A percentile compares a stretch with the other conserved stretches of the same genome.
phyloP scores from a whole-genome alignment of 2,113 vertebrate species.

The Arenaria interpres region DNA sequence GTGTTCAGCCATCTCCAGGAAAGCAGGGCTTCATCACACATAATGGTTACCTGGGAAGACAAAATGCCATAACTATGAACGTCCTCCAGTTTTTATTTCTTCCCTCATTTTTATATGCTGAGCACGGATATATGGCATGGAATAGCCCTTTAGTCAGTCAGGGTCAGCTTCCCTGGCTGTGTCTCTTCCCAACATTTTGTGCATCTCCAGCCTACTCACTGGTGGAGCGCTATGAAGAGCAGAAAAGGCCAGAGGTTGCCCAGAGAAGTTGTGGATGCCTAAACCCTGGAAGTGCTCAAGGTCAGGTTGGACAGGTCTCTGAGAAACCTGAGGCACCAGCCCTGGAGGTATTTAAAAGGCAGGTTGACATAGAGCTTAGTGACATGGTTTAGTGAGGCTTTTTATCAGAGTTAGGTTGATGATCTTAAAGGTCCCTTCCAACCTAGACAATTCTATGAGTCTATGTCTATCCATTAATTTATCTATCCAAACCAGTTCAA shows the following conservation, averaged over 20 bases:
- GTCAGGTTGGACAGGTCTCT: neutral
- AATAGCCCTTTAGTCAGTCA: neutral
- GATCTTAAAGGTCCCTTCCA: neutral
- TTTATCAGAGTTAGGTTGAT: too few species aligned
- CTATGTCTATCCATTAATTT: neutral
- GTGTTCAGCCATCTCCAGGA: neutral
- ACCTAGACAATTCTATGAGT: neutral
- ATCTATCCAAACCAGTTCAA: neutral
- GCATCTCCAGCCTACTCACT: neutral
- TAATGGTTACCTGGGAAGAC: neutral
- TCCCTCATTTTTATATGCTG: neutral
- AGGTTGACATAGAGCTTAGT: too few species aligned
- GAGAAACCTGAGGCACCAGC: neutral
- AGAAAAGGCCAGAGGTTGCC: neutral
- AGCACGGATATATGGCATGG: neutral
- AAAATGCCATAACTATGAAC: neutral
- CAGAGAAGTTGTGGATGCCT: neutral
- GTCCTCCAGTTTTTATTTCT: neutral
- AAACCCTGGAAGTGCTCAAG: neutral
- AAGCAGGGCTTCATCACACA: neutral
- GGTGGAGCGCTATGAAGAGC: neutral
- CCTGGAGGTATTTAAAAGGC: too few species aligned
- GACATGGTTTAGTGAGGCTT: too few species aligned
- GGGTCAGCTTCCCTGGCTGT: neutral
- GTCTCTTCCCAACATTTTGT: neutral